A percentile compares a stretch with the other conserved stretches of the same genome.
Conservation (phyloP, 2,888 invertebrate species). For the Fissipunctia ypsillon region DNA sequence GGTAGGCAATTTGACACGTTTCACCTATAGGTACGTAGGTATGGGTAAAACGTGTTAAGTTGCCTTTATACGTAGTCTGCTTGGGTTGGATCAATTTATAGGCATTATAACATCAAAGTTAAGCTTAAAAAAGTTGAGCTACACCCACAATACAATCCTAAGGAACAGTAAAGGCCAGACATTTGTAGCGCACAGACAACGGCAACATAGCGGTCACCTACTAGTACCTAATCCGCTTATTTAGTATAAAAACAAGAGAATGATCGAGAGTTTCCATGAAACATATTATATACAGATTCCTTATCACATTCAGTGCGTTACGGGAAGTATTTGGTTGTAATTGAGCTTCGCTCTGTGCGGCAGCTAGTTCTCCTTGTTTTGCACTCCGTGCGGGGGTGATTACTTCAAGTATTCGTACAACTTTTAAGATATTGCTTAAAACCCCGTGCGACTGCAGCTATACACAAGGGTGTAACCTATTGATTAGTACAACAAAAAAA, state of each 20-base stretch:
- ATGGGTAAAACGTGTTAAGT: not conserved
- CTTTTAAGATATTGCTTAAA: no score
- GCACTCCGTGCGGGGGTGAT: no score
- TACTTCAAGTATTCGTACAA: no score
- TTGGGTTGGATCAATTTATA: not conserved
- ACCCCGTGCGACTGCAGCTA: no score
- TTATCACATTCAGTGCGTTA: no score
- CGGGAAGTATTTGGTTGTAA: no score
- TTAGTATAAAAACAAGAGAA: slow-evolving; percentile 25
- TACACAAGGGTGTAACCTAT: no score
- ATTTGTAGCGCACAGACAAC: not conserved
- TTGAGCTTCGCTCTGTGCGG: no score
- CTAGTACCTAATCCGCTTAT: slow-evolving; percentile 1
- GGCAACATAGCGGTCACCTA: not conserved
- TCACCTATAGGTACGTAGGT: no score
- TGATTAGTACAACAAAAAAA: no score
- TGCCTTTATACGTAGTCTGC: not conserved
- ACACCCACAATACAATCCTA: not conserved
- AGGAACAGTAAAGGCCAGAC: not conserved
- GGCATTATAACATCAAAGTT: not conserved
- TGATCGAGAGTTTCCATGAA: slow-evolving; percentile 10
- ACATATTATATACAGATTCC: slow-evolving; percentile 36
- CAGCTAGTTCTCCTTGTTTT: no score
- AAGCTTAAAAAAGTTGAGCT: not conserved
- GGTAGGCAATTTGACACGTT: no score